These are phyloP conservation scores for Gryllus bimaculatus DNA, from an alignment of 1,140 invertebrate genomes.

Conservation along the genomic window DNA sequence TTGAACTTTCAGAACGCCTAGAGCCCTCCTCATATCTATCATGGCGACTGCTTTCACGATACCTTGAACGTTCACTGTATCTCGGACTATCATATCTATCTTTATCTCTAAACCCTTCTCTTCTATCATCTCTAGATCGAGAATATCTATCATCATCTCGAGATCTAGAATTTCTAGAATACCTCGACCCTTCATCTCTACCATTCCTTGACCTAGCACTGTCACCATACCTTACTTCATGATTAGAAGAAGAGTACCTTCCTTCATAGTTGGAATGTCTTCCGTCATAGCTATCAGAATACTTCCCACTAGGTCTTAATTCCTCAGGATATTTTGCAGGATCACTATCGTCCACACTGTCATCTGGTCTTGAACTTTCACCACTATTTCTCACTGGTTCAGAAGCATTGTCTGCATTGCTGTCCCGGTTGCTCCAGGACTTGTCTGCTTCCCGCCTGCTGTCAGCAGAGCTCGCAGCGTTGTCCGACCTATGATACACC, in stretches of 20 bases:
- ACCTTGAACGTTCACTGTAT: background rate
- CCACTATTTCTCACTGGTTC: conserved; percentile 7
- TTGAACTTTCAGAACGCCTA: background rate
- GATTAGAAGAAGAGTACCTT: no score
- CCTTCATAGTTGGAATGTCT: conserved; percentile 9
- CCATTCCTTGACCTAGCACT: conserved; percentile 12
- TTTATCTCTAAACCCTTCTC: conserved; percentile 8
- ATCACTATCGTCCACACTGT: background rate
- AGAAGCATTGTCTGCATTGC: background rate
- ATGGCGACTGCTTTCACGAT: no score
- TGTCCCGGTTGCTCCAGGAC: conserved; percentile 11
- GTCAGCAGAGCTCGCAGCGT: conserved; percentile 12
- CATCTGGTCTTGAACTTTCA: conserved; percentile 9
- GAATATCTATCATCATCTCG: conserved; percentile 15
- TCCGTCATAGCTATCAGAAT: background rate
- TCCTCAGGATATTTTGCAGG: background rate
- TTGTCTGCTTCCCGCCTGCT: conserved; percentile 11
- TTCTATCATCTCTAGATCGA: background rate
- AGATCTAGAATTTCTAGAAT: background rate
- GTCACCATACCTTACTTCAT: no score
- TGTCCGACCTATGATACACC: conserved; percentile 21
- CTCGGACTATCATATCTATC: conserved; percentile 6
- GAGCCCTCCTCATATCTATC: conserved; percentile 7
- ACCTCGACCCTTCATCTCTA: conserved; percentile 6
- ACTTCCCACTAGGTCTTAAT: conserved; percentile 3